Conservation (phyloP, 1,140 invertebrate species). For the Drosophila leontia region DNA sequence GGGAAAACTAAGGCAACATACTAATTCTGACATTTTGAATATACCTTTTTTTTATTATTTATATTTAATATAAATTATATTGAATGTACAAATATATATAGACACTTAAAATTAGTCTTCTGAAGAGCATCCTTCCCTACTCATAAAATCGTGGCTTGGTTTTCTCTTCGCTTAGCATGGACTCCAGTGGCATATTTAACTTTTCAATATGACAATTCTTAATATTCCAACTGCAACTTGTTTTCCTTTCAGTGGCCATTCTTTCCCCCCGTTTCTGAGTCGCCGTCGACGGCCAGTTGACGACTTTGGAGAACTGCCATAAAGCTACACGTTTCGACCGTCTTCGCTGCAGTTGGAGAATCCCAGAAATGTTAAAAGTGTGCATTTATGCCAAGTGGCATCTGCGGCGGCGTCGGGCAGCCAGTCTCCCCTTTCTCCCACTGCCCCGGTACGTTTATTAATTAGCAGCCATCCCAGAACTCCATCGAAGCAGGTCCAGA, state of each 20-base stretch:
- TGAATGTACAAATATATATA: neutral
- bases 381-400: slow-evolving; percentile 83
- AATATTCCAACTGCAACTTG: slow-evolving; percentile 77
- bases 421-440: slow-evolving; percentile 13
- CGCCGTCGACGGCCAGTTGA: slow-evolving; percentile 37
- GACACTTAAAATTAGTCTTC: too few species aligned
- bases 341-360: slow-evolving; percentile 76
- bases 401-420: slow-evolving; percentile 64
- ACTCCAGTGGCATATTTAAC: slow-evolving; percentile 59
- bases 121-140: neutral
- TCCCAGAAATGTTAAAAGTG: slow-evolving; percentile 83
- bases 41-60: neutral
- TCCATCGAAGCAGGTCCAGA: slow-evolving; percentile 20
- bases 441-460: slow-evolving; percentile 69
- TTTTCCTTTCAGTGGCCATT: slow-evolving; percentile 49
- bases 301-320: slow-evolving; percentile 69
- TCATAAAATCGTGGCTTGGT: neutral
- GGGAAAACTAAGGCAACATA: neutral
- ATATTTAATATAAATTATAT: neutral
- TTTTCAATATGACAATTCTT: slow-evolving; percentile 81
- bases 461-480: slow-evolving; percentile 66
- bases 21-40: neutral
- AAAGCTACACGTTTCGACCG: slow-evolving; percentile 73
- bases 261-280: slow-evolving; percentile 3
- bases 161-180: slow-evolving; percentile 47